Evolutionary conservation across 2,113 vertebrate species (phyloP).

Genomic region (Trematocara nigrifrons): DNA sequence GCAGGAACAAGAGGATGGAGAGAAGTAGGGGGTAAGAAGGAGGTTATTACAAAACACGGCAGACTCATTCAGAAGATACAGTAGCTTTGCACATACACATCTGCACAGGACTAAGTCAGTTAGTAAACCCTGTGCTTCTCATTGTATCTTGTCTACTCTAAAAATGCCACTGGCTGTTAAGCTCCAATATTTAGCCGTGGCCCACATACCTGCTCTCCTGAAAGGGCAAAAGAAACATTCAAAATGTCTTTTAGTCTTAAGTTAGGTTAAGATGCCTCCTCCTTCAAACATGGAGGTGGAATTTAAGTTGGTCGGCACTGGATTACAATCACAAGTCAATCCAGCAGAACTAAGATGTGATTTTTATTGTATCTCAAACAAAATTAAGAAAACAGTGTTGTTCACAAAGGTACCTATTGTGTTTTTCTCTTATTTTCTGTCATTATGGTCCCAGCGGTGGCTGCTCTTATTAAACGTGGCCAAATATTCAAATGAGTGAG

Average conservation of each 20-base stretch:
- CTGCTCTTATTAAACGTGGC: background rate
- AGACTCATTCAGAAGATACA: background rate
- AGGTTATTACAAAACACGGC: background rate
- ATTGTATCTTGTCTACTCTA: background rate
- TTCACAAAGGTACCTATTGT: background rate
- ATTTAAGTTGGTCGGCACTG: background rate
- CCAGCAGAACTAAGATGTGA: background rate
- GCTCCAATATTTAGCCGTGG: background rate
- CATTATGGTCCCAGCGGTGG: background rate
- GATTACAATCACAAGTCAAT: background rate
- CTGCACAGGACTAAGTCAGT: background rate
- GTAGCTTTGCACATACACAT: background rate
- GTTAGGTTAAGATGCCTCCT: background rate
- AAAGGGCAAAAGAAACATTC: slow-evolving; percentile 24
- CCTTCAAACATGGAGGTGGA: background rate
- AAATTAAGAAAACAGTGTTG: background rate
- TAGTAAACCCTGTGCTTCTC: background rate
- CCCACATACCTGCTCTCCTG: background rate
- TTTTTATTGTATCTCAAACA: background rate
- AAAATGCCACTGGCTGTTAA: background rate
- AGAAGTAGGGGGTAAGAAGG: background rate
- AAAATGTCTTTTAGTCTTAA: background rate
- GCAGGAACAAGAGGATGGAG: background rate
- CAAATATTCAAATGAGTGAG: background rate
- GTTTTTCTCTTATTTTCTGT: background rate